These are phyloP conservation scores for Rhinella marina DNA, from an alignment of 2,797 vertebrate genomes.

Conservation along the genomic window DNA sequence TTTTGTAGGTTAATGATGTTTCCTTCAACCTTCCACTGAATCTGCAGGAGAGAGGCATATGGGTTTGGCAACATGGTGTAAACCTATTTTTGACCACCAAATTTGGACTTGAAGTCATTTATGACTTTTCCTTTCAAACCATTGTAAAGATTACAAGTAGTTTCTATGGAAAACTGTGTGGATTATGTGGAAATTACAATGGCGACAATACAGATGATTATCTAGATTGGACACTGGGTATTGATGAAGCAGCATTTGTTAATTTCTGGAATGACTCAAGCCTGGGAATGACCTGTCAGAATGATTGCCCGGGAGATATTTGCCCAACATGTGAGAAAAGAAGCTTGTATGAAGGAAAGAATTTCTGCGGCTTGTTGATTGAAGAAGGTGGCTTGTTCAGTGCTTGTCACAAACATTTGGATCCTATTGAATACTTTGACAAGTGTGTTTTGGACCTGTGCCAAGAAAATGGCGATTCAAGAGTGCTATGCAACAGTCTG, in stretches of 20 bases:
- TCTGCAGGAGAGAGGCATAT: constrained; percentile 67
- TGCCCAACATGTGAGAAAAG: background rate
- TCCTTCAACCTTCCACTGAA: constrained; percentile 71
- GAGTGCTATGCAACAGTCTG: constrained; percentile 55
- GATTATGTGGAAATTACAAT: constrained; percentile 56
- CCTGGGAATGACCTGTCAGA: background rate
- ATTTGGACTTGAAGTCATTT: constrained; percentile 41
- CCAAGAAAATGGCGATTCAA: background rate
- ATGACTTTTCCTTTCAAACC: constrained; percentile 23
- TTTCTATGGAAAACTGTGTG: constrained; percentile 20
- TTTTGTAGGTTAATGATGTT: constrained; percentile 72
- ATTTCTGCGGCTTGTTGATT: constrained; percentile 64
- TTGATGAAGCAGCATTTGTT: constrained; percentile 64
- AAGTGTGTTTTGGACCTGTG: constrained; percentile 63
- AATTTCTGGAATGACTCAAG: constrained; percentile 69
- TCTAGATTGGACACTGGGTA: constrained; percentile 59
- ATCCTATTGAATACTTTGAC: constrained; percentile 52
- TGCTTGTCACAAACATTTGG: constrained; percentile 45
- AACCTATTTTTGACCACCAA: background rate
- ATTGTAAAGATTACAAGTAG: constrained; percentile 10
- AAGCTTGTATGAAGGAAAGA: constrained; percentile 40
- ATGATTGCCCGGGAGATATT: background rate
- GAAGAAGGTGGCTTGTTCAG: constrained; percentile 46
- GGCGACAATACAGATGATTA: constrained; percentile 25
- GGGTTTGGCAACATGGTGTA: constrained; percentile 63